These are phyloP conservation scores for Cremastinae sp. DNA, from an alignment of 2,888 invertebrate species.

Conservation along the genomic window DNA sequence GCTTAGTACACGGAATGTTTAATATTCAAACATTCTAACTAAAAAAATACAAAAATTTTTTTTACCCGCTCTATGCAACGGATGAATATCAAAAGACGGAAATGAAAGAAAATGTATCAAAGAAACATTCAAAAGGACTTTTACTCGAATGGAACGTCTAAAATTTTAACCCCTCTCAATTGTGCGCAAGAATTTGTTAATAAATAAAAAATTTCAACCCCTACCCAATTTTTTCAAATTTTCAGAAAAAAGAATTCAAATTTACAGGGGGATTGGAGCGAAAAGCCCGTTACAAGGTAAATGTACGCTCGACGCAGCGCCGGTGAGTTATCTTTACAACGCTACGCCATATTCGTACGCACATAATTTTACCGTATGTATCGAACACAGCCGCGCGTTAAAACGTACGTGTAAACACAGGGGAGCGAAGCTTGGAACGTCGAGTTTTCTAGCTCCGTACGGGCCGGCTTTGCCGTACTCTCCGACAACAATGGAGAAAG, in stretches of 20 bases:
- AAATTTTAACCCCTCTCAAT: too few species aligned
- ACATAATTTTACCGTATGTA: conserved; percentile 28
- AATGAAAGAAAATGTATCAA: too few species aligned
- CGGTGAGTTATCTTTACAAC: conserved; percentile 55
- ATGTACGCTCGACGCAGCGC: conserved; percentile 55
- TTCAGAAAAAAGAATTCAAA: conserved; percentile 26
- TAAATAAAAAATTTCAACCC: too few species aligned
- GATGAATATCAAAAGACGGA: too few species aligned
- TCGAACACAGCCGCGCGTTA: neutral
- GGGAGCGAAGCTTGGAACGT: neutral
- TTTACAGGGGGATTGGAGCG: conserved; percentile 44
- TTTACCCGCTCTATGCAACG: too few species aligned
- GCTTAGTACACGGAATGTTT: too few species aligned
- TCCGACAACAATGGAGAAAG: conserved; percentile 52
- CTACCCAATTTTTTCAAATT: too few species aligned
- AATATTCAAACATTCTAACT: too few species aligned
- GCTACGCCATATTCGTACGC: conserved; percentile 23
- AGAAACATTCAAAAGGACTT: too few species aligned
- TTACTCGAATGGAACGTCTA: too few species aligned
- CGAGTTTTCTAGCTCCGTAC: conserved; percentile 24
- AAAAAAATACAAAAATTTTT: too few species aligned
- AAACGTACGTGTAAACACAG: neutral
- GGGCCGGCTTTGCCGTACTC: conserved; percentile 24
- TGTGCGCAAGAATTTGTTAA: too few species aligned
- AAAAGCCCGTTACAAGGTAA: conserved; percentile 60